Base-by-base conservation (phyloP, 2,113 vertebrate genomes). In the Himantopus leucocephalus region DNA sequence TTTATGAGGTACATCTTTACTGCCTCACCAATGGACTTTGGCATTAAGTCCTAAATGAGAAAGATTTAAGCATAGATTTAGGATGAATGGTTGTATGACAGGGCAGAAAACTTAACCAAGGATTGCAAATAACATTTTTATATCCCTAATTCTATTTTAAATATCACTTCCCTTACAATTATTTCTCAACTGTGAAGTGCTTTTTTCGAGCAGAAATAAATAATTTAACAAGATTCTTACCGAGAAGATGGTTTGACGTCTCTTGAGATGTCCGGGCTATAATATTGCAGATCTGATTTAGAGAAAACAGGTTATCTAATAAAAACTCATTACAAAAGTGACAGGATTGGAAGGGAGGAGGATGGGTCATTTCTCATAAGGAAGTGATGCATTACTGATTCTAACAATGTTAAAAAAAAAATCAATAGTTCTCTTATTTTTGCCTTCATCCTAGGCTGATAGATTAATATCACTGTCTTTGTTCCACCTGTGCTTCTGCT, bases 341-440 rank as follows among this genome's bases (percentile, higher is more conserved):
- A 50, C 53, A 95, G 59, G 37, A 85, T 79, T 94, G 53, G 67
- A 97, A 97, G 88, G 82, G 79, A 85, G 39, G 50, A 94, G 73
- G 41, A 56, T 7, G 7, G 41, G 37, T 91, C 79, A 87, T 75
- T 96, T 94, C 95, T 92, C 84, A 83, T 64, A 70, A 92, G 77
- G 93, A 92, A 94, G 82, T 45, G 83, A 97, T 96, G 71, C 88
- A 92, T 96, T 96, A 70, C 78, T 59, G 76, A 92, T 84, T 94
- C 74, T 87, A 95, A 96, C 27, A 20, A 94, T 90, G 85, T 81
- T 86, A 11, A 95, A 80, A 81, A 81, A 98, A 96, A 74, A 96
- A 97, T 95, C 96, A 97, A 95, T 96, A 93, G 4, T 56, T 96
- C 91, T 84, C 82, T 94, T 97, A 91, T 91, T 96, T 96, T 78